Percentiles rank a stretch among this genome's conserved stretches.
These are phyloP conservation scores for Polyploca ridens DNA, from an alignment of 2,888 invertebrate species.

Conservation along the genomic window DNA sequence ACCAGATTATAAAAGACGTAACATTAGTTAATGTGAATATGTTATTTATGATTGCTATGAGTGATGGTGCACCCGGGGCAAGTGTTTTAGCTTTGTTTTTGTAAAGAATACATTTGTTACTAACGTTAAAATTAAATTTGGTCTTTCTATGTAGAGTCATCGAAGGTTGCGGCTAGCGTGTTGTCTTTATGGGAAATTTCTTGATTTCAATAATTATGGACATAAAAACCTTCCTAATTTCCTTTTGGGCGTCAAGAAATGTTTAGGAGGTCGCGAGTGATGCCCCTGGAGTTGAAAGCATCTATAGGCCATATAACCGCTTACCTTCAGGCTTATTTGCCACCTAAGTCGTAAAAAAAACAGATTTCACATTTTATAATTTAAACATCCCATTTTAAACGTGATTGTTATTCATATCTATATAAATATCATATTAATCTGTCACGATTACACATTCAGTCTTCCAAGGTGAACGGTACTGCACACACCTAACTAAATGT, in stretches of 20 bases:
- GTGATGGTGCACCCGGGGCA: conserved; percentile 40
- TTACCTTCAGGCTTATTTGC: too few relatives aligned
- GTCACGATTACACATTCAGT: conserved; percentile 25
- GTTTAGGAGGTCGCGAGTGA: too few relatives aligned
- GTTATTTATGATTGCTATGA: conserved; percentile 28
- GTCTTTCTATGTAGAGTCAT: background rate
- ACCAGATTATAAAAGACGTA: conserved; percentile 67
- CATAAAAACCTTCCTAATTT: too few relatives aligned
- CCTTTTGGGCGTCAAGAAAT: too few relatives aligned
- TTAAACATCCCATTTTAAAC: too few relatives aligned
- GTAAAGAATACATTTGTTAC: conserved; percentile 13
- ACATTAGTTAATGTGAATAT: conserved; percentile 72
- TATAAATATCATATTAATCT: background rate
- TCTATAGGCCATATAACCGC: too few relatives aligned
- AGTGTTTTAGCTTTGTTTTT: conserved; percentile 5
- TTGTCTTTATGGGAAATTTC: background rate
- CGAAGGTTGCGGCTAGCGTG: background rate
- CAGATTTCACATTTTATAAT: too few relatives aligned
- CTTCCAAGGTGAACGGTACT: conserved; percentile 51
- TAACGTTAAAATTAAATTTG: background rate
- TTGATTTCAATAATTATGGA: background rate
- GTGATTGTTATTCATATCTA: background rate
- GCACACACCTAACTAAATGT: conserved; percentile 27
- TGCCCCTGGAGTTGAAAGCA: too few relatives aligned
- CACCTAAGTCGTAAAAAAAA: too few relatives aligned